Percentiles rank a stretch among this genome's conserved stretches.
phyloP scores from a whole-genome alignment of 2,797 vertebrate genomes.

The Gallinago nigripennis region DNA sequence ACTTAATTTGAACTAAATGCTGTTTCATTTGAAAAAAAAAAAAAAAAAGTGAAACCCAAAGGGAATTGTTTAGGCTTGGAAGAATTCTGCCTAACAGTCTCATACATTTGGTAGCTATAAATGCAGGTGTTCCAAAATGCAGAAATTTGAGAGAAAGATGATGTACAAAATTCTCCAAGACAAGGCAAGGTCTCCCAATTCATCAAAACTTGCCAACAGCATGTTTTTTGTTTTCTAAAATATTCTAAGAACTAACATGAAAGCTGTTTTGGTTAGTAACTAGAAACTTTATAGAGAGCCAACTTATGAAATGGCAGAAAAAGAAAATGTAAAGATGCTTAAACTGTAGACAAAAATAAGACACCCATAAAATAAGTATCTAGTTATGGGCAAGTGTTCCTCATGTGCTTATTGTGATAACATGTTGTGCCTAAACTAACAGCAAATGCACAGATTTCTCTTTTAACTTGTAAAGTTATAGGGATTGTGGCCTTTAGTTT shows the following conservation, averaged over 20 bases:
- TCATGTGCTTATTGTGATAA: background rate
- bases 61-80: background rate
- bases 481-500: background rate
- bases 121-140: background rate
- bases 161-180: background rate
- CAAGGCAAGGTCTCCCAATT: background rate
- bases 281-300: background rate
- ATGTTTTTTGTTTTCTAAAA: background rate
- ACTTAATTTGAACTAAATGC: background rate
- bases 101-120: background rate
- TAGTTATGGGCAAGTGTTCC: background rate
- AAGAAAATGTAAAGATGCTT: background rate
- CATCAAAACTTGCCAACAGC: background rate
- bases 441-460: background rate
- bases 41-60: background rate
- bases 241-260: background rate
- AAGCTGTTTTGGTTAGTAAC: background rate
- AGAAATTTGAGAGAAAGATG: background rate
- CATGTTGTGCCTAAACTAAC: background rate
- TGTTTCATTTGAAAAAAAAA: background rate
- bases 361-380: background rate
- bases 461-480: background rate
- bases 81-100: background rate
- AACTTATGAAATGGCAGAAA: background rate
- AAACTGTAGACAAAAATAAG: background rate